phyloP scores from a whole-genome alignment of 2,113 vertebrate species.

The Burhinus oedicnemus region DNA sequence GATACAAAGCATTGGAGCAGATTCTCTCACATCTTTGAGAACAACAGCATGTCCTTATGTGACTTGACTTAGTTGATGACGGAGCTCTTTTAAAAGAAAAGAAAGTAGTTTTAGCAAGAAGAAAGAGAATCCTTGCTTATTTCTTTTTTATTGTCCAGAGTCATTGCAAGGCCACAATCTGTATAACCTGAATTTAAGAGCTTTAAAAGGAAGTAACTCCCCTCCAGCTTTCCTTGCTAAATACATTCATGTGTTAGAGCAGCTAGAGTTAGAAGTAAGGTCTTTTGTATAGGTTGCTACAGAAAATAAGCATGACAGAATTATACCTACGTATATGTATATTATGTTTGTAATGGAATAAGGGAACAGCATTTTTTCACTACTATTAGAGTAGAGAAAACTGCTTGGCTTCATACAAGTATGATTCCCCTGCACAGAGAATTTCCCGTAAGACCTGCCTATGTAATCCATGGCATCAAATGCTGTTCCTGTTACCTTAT shows the following conservation, averaged over 20 bases:
- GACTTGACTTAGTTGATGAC: neutral
- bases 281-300: neutral
- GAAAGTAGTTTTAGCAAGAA: neutral
- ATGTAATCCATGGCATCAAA: neutral
- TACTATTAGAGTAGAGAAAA: neutral
- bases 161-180: neutral
- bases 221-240: neutral
- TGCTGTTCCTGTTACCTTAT: neutral
- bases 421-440: neutral
- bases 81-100: neutral
- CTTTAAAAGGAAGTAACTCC: neutral
- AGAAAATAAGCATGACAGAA: neutral
- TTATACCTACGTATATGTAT: accelerated
- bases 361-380: neutral
- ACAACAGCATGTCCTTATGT: neutral
- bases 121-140: neutral
- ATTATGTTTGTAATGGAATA: neutral
- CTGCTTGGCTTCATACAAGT: neutral
- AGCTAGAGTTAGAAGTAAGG: neutral
- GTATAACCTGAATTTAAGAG: neutral
- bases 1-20: neutral
- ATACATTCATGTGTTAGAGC: neutral
- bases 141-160: neutral
- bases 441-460: neutral
- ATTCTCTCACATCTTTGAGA: neutral